Base-by-base conservation (phyloP, 2,888 invertebrate species). In the Andrena haemorrhoa region DNA sequence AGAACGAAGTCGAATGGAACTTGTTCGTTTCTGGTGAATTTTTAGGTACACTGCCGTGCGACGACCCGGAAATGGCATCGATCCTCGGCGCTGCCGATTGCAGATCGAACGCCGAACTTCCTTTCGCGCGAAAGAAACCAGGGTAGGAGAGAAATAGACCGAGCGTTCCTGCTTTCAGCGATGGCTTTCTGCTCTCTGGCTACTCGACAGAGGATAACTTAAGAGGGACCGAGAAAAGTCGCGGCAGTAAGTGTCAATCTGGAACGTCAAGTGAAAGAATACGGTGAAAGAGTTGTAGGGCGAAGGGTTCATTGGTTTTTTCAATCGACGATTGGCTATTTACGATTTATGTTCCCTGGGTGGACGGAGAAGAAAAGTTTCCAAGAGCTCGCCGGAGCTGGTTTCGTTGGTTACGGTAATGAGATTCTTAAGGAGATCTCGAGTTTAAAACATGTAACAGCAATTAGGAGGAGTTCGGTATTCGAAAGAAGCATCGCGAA, bases 391-490 rank as follows among this genome's bases (percentile, higher is more conserved):
- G 33, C 5, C 12, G 31, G 29, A 23, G 20, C n/a, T 29, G 5
- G 49, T 70, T 41, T 64, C 63, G 63, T 65, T 58, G 47, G 68
- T 26, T 10, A 71, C 47, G 79, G 68, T 81, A 79, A 79, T 41
- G 69, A 73, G 66, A 81, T 64, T 66, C 49, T 69, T 8, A 23
- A 73, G 72, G 12, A 26, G 53, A 56, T 71, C 79, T 71, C 66
- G 61, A 63, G 71, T 35, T 71, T 20, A 33, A 63, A 71, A 60
- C 49, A 51, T 20, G 49, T 66, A 33, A 26, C 0, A 68, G 73
- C 80, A 81, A 81, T 81, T 81, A 79, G 58, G 68, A n/a, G 51
- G 20, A 60, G 33, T 41, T 81, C 66, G 73, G 64, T 73, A 69
- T 64, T 69, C 64, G 80, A 79, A 81, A 63, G 68, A 64, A 58